Base-by-base conservation (phyloP, 2,888 invertebrate species). In the Ligdia adustata region DNA sequence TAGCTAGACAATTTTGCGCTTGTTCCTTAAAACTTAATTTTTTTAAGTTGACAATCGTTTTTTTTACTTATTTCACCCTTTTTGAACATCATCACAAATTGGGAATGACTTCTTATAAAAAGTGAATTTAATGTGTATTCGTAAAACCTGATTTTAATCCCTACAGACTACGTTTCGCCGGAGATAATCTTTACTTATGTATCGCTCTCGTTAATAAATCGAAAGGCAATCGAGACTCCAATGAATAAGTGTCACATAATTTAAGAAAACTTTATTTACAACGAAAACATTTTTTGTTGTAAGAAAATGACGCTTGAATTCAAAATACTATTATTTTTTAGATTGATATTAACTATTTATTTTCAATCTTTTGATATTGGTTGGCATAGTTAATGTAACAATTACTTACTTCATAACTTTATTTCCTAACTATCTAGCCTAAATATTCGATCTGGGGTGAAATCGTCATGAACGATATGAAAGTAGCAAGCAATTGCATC, bases 1-100 rank as follows among this genome's bases (percentile, higher is more conserved):
- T 22, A 54, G 64, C 60, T 68, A 27, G 22, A 9, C 64, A 62
- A 72, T 72, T 72, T 67, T 52, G 43, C 58, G 57, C 59, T 66
- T 57, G 50, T 60, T 56, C 43, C 24, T 1, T 12, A 22, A 9
- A 34, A 34, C 5, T 41, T 64, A 56, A 41, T 7, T 32, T 32
- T 33, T 35, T 7, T 0, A 28, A 28, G 48, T 29, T 34, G n/a
- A 48, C 42, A 43, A 45, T 41, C 9, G 27, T 1, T 13, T 39
- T 22, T 34, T 45, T 49, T 38, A 15, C 14, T 9, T 33, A 44
- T 44, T 48, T 48, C 16, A 40, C 27, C 35, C 27, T 40, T 45
- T 45, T 27, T 14, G 24, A 15, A 37, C n/a, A 32, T 9, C 12
- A 20, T 31, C 27, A 39, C 40, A 52, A 54, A 52, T 53, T 48